These are phyloP conservation scores for Eilema griseolum DNA, from an alignment of 2,888 invertebrate genomes.

Conservation along the genomic window DNA sequence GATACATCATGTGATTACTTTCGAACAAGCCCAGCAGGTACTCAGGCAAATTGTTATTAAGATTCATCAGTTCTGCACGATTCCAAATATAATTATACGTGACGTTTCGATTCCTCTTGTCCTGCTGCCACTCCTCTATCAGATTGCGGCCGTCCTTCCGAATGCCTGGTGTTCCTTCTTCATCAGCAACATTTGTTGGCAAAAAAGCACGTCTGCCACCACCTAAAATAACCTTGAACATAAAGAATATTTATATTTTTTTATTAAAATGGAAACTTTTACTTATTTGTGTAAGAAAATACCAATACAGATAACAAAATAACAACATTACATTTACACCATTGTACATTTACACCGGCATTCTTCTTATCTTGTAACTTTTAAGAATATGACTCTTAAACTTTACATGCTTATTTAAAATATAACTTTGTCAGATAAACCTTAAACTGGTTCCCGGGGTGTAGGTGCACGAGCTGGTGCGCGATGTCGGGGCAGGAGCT, in stretches of 20 bases:
- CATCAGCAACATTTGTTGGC: conserved; percentile 85
- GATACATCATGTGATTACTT: conserved; percentile 88
- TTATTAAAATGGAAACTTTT: not conserved
- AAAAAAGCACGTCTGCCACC: conserved; percentile 90
- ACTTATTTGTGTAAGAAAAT: not conserved
- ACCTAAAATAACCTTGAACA: conserved; percentile 88
- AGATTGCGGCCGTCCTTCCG: conserved; percentile 88
- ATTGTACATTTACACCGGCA: no score
- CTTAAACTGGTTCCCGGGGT: conserved; percentile 89
- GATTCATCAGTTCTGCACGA: conserved; percentile 84
- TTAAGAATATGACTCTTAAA: not conserved
- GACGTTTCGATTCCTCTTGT: conserved; percentile 70
- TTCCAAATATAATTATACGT: conserved; percentile 86
- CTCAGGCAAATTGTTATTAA: conserved; percentile 79
- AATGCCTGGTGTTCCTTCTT: conserved; percentile 77
- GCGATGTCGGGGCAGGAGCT: conserved; percentile 87
- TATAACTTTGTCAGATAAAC: conserved; percentile 63
- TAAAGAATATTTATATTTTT: not conserved
- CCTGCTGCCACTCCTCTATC: conserved; percentile 88
- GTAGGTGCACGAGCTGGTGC: conserved; percentile 87
- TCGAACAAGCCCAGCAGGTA: conserved; percentile 89
- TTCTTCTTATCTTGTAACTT: not conserved
- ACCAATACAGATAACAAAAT: not conserved
- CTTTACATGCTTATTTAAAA: not conserved
- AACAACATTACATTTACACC: not conserved